phyloP scores from a whole-genome alignment of 1,140 invertebrate species.

The Rhopalosiphum padi region DNA sequence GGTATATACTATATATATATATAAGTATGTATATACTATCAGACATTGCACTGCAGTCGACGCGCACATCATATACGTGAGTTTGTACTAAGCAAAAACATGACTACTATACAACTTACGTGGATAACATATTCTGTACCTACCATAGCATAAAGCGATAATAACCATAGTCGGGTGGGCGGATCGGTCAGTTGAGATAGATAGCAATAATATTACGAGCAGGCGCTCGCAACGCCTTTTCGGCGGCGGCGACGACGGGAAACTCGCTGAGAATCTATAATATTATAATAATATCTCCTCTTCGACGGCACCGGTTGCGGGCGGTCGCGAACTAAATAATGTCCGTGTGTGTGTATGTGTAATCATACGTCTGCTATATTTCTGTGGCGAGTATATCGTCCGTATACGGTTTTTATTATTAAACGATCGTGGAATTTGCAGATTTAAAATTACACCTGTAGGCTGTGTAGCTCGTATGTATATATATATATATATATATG shows the following conservation, averaged over 20 bases:
- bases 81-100: background rate
- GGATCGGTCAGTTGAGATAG: background rate
- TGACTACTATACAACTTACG: background rate
- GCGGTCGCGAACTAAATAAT: background rate
- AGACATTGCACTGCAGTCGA: background rate
- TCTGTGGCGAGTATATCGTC: background rate
- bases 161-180: background rate
- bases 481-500: too few relatives aligned
- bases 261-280: background rate
- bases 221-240: background rate
- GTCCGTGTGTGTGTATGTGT: background rate
- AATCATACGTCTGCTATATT: background rate
- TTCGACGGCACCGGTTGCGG: background rate
- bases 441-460: conserved; percentile 16
- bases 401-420: conserved; percentile 10
- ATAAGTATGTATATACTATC: background rate
- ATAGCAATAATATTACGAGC: background rate
- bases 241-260: background rate
- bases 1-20: background rate
- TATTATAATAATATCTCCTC: conserved; percentile 12
- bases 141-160: background rate
- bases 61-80: background rate
- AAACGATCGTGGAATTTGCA: conserved; percentile 37
- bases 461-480: background rate
- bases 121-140: background rate